Percentiles rank a stretch among this genome's conserved stretches.
Evolutionary conservation across 2,888 invertebrate species (phyloP).

Genomic region (Oscheius sp.): DNA sequence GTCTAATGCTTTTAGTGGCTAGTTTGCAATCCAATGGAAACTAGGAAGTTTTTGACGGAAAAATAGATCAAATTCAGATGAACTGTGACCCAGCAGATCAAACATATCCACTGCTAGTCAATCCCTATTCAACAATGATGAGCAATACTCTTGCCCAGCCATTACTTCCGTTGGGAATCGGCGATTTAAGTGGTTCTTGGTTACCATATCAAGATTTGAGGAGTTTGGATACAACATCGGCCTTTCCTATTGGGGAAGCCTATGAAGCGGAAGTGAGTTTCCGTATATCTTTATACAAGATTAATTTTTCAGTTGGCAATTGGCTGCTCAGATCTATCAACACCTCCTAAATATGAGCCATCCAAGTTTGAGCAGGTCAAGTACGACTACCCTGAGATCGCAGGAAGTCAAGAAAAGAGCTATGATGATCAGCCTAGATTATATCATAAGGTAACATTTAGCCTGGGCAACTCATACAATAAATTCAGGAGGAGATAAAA

Average conservation of each 20-base stretch:
- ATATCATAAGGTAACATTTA: constrained; percentile 24
- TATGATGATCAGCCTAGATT: constrained; percentile 23
- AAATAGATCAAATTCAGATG: too few species aligned
- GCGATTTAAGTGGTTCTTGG: constrained; percentile 18
- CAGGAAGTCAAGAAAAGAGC: background rate
- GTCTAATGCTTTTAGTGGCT: too few species aligned
- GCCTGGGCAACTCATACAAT: background rate
- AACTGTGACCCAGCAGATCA: constrained; percentile 13
- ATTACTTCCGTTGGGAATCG: background rate
- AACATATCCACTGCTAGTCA: constrained; percentile 7
- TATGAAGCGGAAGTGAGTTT: constrained; percentile 28
- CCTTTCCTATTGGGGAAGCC: too few species aligned
- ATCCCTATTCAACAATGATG: constrained; percentile 23
- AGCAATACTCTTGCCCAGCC: background rate
- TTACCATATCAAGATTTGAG: constrained; percentile 28
- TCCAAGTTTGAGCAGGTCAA: constrained; percentile 21
- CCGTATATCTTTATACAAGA: background rate
- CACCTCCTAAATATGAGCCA: background rate
- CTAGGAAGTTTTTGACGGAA: too few species aligned
- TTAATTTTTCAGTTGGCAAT: constrained; percentile 15
- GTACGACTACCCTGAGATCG: constrained; percentile 20
- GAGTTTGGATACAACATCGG: background rate
- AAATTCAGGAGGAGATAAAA: constrained; percentile 11
- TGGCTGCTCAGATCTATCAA: constrained; percentile 9
- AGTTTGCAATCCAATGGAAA: too few species aligned